These are phyloP conservation scores for Laticauda colubrina DNA, from an alignment of 2,113 vertebrate species.

Conservation along the genomic window DNA sequence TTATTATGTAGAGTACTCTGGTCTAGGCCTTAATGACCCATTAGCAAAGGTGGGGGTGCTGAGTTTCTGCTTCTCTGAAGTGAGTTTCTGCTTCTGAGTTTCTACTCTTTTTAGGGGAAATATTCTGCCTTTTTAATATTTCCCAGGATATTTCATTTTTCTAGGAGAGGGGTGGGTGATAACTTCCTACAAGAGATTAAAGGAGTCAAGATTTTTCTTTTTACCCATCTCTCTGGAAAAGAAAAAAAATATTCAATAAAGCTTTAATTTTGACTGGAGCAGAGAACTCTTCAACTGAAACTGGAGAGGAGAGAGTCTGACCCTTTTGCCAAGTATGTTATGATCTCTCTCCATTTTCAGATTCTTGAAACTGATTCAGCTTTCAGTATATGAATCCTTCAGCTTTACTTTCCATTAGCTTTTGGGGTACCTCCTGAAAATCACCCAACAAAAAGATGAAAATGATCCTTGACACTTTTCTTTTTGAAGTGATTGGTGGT, in stretches of 20 bases:
- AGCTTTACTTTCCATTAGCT: constrained; percentile 33
- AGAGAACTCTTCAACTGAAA: constrained; percentile 44
- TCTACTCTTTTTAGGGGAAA: no score
- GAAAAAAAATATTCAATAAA: constrained; percentile 27
- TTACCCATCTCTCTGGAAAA: not conserved
- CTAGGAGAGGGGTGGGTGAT: no score
- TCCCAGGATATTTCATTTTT: no score
- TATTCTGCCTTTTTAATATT: no score
- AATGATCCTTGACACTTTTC: not conserved
- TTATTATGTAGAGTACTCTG: no score
- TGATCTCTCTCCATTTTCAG: constrained; percentile 42
- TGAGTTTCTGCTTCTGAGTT: no score
- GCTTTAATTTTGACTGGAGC: constrained; percentile 34
- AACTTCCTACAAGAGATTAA: not conserved
- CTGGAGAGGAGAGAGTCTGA: constrained; percentile 26
- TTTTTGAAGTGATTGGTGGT: constrained; percentile 7
- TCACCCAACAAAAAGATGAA: constrained; percentile 17
- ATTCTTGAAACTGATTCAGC: constrained; percentile 41
- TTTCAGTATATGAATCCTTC: constrained; percentile 40
- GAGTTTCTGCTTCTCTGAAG: no score
- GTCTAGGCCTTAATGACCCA: no score
- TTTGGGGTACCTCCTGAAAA: constrained; percentile 10
- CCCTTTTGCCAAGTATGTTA: constrained; percentile 21
- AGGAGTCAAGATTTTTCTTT: constrained; percentile 22
- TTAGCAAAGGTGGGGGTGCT: no score